These are phyloP conservation scores for Lepidothrix coronata DNA, from an alignment of 2,113 vertebrate genomes.

Conservation along the genomic window DNA sequence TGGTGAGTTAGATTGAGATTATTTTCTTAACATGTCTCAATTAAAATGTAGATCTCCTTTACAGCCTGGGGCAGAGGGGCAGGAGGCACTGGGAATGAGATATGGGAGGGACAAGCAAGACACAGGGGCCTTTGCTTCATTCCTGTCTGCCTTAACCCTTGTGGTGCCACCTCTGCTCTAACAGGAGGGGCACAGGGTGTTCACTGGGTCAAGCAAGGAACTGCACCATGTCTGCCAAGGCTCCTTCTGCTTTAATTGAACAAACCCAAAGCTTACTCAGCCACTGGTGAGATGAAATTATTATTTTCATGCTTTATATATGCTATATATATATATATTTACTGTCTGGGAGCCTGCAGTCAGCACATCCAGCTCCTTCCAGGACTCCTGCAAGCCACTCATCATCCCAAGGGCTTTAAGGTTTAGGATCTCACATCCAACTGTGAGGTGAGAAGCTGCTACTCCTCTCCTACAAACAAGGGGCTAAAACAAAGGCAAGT, in stretches of 20 bases:
- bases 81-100: not conserved
- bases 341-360: not conserved
- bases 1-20: slow-evolving; percentile 4
- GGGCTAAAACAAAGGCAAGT: not conserved
- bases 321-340: not conserved
- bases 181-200: not conserved
- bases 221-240: not conserved
- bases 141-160: slow-evolving; percentile 36
- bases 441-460: not conserved
- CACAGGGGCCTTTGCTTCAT: not conserved
- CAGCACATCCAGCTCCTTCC: not conserved
- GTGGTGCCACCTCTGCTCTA: not conserved
- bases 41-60: slow-evolving; percentile 56
- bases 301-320: not conserved
- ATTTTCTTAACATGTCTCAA: slow-evolving; percentile 37
- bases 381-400: not conserved
- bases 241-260: not conserved
- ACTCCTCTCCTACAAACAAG: not conserved
- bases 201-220: not conserved
- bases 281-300: not conserved
- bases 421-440: not conserved
- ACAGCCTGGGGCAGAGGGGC: slow-evolving; percentile 27
- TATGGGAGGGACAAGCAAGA: not conserved
- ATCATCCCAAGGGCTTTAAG: not conserved
- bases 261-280: not conserved